These are phyloP conservation scores for Idaea biselata DNA, from an alignment of 2,888 invertebrate species.

Conservation along the genomic window DNA sequence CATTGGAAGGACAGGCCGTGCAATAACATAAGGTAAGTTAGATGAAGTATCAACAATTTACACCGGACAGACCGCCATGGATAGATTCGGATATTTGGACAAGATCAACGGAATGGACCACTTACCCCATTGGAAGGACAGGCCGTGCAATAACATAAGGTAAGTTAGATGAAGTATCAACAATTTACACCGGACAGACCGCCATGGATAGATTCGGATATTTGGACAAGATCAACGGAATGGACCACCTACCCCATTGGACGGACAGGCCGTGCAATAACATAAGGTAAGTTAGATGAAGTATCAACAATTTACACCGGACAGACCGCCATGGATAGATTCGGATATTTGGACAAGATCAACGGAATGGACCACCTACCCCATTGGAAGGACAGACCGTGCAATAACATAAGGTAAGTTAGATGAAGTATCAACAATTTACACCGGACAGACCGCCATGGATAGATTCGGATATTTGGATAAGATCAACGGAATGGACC, in stretches of 20 bases:
- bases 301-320: constrained; percentile 88
- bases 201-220: constrained; percentile 85
- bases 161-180: constrained; percentile 84
- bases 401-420: constrained; percentile 82
- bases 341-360: constrained; percentile 87
- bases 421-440: constrained; percentile 88
- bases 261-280: constrained; percentile 86
- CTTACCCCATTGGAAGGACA: constrained; percentile 87
- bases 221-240: constrained; percentile 87
- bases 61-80: constrained; percentile 58
- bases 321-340: constrained; percentile 69
- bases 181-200: constrained; percentile 82
- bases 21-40: constrained; percentile 79
- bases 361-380: constrained; percentile 89
- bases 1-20: constrained; percentile 89
- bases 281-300: constrained; percentile 80
- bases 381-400: constrained; percentile 87
- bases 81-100: constrained; percentile 89
- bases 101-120: constrained; percentile 88
- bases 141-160: constrained; percentile 86
- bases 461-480: constrained; percentile 89
- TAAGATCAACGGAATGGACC: constrained; percentile 87
- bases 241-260: constrained; percentile 89
- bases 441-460: constrained; percentile 62
- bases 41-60: constrained; percentile 89